Base-by-base conservation (phyloP, 2,888 invertebrate genomes). In the Papilio elwesi region DNA sequence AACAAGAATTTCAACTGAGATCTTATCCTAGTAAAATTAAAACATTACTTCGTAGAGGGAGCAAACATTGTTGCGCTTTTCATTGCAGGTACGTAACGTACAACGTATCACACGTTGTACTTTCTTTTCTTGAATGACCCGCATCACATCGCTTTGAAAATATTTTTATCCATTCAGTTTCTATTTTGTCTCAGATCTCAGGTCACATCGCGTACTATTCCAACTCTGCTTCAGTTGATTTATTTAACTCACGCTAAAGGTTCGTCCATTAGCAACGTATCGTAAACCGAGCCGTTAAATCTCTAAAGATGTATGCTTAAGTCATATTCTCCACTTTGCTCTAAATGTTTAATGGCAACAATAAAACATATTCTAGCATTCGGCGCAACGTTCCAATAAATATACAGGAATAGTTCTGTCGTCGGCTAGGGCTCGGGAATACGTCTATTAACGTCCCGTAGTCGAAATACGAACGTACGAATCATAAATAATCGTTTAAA, bases 331-430 rank as follows among this genome's bases (percentile, higher is more conserved):
- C 64, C 69, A 68, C 69, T 70, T 69, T 65, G 66, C 57, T 69
- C 47, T 59, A 69, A 66, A 69, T 26, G 48, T 73, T 69, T 70
- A n/a, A 70, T 66, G 51, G 16, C 26, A 6, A 57, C 47, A 66
- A 70, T 74, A 63, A 74, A 74, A 52, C 62, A 68, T 73, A 65
- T 59, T 48, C 53, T 12, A 59, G 43, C 36, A 70, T 74, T 70
- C 47, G 66, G 55, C 6, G 36, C n/a, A n/a, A 52, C 26, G 70
- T n/a, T 64, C 47, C 38, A 53, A 66, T 52, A 67, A 16, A 55
- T 43, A 11, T 57, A 16, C 11, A 16, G 6, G 16, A 15, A 64
- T 15, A 53, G 53, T 15, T 15, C 15, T 53, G 53, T 53, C 53
- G 5, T 53, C 43, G 43, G 9, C 43, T 1, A 9, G 9, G 43